phyloP scores from a whole-genome alignment of 2,113 vertebrate species.

The Oxyura jamaicensis region DNA sequence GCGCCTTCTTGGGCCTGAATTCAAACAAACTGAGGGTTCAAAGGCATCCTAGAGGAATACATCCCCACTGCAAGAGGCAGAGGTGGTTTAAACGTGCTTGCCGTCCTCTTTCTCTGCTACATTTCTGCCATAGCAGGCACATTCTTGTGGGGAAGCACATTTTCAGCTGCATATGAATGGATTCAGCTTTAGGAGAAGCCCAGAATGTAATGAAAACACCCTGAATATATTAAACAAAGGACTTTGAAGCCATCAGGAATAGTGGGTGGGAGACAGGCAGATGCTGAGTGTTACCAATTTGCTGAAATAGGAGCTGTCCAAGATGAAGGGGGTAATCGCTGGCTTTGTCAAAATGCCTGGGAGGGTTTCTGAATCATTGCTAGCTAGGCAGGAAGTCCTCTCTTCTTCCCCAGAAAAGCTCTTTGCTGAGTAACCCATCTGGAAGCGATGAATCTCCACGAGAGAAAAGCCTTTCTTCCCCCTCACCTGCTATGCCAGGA shows the following conservation, averaged over 20 bases:
- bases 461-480: background rate
- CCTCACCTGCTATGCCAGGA: background rate
- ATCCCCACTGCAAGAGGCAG: conserved; percentile 22
- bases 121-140: conserved; percentile 58
- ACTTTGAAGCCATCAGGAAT: conserved; percentile 47
- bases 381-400: conserved; percentile 21
- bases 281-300: conserved; percentile 58
- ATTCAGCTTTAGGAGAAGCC: conserved; percentile 58
- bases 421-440: conserved; percentile 29
- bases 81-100: conserved; percentile 2
- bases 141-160: conserved; percentile 51
- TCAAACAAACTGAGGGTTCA: conserved; percentile 42
- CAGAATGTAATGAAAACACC: conserved; percentile 35
- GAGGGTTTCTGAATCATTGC: conserved; percentile 32
- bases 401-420: background rate
- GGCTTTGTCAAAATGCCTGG: conserved; percentile 29
- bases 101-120: background rate
- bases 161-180: conserved; percentile 54
- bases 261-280: conserved; percentile 50
- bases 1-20: conserved; percentile 24
- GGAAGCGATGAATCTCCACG: background rate
- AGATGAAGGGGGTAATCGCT: conserved; percentile 16
- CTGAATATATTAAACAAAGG: conserved; percentile 50
- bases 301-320: conserved; percentile 56
- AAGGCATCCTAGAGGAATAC: conserved; percentile 37